Conservation (phyloP, 2,888 invertebrate species). For the Clunio marinus region DNA sequence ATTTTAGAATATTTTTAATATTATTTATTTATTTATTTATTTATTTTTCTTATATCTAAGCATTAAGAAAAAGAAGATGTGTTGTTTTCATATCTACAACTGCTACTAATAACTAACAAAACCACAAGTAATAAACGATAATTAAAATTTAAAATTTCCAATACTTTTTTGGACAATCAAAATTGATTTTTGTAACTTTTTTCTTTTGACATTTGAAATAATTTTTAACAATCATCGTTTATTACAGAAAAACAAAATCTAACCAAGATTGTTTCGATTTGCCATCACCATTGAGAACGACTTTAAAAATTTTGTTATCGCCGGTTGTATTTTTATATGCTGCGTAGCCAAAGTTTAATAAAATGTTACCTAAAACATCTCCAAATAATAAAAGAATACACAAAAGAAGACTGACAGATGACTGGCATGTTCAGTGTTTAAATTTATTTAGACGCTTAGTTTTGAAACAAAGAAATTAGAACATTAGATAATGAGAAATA, state of each 20-base stretch:
- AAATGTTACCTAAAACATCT: too few species aligned
- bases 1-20: too few species aligned
- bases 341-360: too few species aligned
- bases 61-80: too few species aligned
- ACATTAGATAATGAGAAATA: too few species aligned
- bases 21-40: too few species aligned
- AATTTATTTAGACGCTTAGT: too few species aligned
- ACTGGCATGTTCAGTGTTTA: too few species aligned
- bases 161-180: conserved; percentile 39
- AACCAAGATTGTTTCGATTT: conserved; percentile 43
- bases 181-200: conserved; percentile 6
- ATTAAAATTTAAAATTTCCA: conserved; percentile 38
- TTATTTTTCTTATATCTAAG: too few species aligned
- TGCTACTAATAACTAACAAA: too few species aligned
- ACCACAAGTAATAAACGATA: conserved; percentile 39
- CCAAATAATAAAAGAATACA: not conserved
- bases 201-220: conserved; percentile 30
- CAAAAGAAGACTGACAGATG: too few species aligned
- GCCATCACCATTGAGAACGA: conserved; percentile 67
- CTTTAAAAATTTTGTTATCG: conserved; percentile 69
- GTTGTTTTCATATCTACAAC: not conserved
- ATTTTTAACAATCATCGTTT: conserved; percentile 38
- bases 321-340: conserved; percentile 74
- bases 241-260: conserved; percentile 39
- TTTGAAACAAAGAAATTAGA: too few species aligned